Percentiles rank a stretch among this genome's conserved stretches.
These are phyloP conservation scores for Trichomycterus rosablanca DNA, from an alignment of 2,113 vertebrate genomes.

Conservation along the genomic window DNA sequence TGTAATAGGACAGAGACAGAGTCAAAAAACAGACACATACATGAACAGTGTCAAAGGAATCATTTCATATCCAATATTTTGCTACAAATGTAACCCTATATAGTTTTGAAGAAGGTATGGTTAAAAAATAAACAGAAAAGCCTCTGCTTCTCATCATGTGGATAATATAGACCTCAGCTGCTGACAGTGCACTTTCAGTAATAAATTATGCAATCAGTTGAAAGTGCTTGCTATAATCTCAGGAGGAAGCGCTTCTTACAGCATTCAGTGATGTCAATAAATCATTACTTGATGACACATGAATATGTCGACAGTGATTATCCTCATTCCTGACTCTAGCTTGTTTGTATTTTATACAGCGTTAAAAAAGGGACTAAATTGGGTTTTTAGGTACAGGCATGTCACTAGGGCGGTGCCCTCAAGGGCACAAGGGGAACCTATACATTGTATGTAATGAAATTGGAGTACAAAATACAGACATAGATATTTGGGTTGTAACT, in stretches of 20 bases:
- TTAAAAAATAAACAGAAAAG: constrained; percentile 9
- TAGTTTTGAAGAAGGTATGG: constrained; percentile 20
- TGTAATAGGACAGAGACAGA: too few relatives aligned
- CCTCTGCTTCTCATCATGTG: constrained; percentile 1
- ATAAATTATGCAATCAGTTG: constrained; percentile 27
- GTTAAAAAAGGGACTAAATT: background rate
- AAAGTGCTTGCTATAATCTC: constrained; percentile 20
- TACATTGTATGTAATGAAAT: too few relatives aligned
- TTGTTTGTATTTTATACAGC: background rate
- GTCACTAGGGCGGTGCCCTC: too few relatives aligned
- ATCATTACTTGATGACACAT: constrained; percentile 18
- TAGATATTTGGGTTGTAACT: too few relatives aligned
- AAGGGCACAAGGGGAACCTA: too few relatives aligned
- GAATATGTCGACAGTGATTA: constrained; percentile 1
- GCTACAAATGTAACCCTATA: background rate
- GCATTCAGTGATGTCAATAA: constrained; percentile 27
- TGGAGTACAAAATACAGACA: too few relatives aligned
- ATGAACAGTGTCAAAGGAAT: constrained; percentile 39
- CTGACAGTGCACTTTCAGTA: constrained; percentile 6
- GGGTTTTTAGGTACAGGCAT: background rate
- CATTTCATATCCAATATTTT: constrained; percentile 44
- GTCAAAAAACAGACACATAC: constrained; percentile 51
- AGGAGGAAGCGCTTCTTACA: constrained; percentile 8
- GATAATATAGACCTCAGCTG: constrained; percentile 15
- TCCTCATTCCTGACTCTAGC: background rate